Evolutionary conservation across 2,797 vertebrate species (phyloP).

Genomic region (Silurus aristotelis): DNA sequence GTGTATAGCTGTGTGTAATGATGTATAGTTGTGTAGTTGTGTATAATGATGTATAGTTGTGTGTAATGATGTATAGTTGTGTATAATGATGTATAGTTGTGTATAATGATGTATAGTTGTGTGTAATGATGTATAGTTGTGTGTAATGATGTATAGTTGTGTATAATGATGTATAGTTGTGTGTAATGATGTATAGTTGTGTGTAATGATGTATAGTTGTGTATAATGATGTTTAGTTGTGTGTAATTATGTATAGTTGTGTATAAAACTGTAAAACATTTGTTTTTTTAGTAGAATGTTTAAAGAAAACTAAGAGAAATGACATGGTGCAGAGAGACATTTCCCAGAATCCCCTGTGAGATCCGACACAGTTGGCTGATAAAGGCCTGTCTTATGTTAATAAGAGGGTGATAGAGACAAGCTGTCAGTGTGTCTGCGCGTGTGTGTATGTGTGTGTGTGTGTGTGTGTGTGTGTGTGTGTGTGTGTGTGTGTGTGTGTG

Average conservation of each 20-base stretch:
- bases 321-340: conserved; percentile 15
- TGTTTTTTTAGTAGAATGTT: neutral
- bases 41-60: neutral
- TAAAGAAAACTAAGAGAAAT: neutral
- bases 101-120: too few relatives aligned
- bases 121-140: neutral
- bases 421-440: conserved; percentile 19
- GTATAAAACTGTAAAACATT: neutral
- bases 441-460: neutral
- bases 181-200: too few relatives aligned
- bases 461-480: conserved; percentile 10
- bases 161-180: too few relatives aligned
- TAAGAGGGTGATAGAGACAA: neutral
- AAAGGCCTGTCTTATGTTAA: conserved; percentile 3
- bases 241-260: neutral
- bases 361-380: neutral
- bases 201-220: neutral
- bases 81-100: too few relatives aligned
- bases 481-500: neutral
- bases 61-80: too few relatives aligned
- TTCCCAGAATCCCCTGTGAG: conserved; percentile 5
- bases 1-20: too few relatives aligned
- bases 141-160: neutral
- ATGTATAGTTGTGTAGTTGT: neutral
- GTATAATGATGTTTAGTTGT: too few relatives aligned